Evolutionary conservation across 2,113 vertebrate species (phyloP).

Genomic region (Xenopus borealis): DNA sequence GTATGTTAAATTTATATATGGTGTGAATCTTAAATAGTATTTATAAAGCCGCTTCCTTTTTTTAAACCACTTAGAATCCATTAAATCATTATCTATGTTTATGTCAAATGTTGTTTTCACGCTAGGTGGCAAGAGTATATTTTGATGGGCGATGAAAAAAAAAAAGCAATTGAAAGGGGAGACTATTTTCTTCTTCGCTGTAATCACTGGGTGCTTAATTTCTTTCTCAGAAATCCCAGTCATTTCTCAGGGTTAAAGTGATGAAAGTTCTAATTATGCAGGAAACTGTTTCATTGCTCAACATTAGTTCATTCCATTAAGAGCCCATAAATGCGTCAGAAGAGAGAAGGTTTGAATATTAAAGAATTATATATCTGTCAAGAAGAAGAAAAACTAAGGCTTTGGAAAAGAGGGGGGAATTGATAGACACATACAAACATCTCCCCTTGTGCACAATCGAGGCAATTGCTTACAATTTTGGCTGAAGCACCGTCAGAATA

Average conservation of each 20-base stretch:
- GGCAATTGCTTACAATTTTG: constrained; percentile 56
- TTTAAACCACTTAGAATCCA: constrained; percentile 33
- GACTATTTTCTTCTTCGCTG: constrained; percentile 25
- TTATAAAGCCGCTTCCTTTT: background rate
- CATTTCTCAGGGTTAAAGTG: constrained; percentile 17
- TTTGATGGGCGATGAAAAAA: constrained; percentile 11
- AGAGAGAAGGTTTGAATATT: rapidly evolving
- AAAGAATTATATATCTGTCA: constrained; percentile 43
- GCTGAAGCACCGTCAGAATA: constrained; percentile 57
- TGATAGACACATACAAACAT: constrained; percentile 56
- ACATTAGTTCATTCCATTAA: background rate
- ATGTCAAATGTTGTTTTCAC: constrained; percentile 35
- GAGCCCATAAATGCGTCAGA: constrained; percentile 18
- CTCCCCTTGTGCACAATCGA: constrained; percentile 53
- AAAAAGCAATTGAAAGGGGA: constrained; percentile 1
- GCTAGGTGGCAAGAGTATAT: constrained; percentile 19
- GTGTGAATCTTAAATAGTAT: background rate
- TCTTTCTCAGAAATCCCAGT: constrained; percentile 19
- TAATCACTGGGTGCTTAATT: constrained; percentile 32
- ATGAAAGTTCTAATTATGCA: constrained; percentile 23
- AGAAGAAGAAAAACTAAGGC: constrained; percentile 27
- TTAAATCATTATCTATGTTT: constrained; percentile 40
- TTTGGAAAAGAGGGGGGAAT: constrained; percentile 34
- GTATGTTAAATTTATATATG: constrained; percentile 13
- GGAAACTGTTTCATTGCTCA: constrained; percentile 9